phyloP scores from a whole-genome alignment of 2,888 invertebrate genomes.

The Hyposoter didymator region DNA sequence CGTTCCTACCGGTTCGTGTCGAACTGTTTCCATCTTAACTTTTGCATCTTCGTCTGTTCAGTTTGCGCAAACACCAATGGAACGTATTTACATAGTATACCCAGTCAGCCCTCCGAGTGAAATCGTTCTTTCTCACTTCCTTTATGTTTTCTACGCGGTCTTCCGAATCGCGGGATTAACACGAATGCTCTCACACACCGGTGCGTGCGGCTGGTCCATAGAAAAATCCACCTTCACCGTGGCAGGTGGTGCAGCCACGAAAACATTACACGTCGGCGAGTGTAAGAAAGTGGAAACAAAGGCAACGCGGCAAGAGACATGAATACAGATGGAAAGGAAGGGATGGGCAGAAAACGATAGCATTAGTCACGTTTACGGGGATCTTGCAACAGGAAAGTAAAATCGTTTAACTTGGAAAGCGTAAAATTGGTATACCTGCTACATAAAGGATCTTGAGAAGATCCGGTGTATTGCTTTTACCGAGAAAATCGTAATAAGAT shows the following conservation, averaged over 20 bases:
- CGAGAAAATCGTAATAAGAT: constrained; percentile 63
- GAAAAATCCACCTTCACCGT: constrained; percentile 44
- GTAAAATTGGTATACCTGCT: constrained; percentile 57
- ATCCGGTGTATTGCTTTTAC: constrained; percentile 47
- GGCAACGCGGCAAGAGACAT: not conserved
- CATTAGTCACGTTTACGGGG: constrained; percentile 73
- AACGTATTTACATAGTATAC: constrained; percentile 59
- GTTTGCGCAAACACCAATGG: constrained; percentile 43
- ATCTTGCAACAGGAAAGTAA: constrained; percentile 54
- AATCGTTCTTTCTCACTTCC: constrained; percentile 40
- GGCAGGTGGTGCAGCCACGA: constrained; percentile 40
- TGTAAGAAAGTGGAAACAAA: constrained; percentile 16
- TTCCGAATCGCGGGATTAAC: constrained; percentile 35
- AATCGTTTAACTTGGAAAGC: constrained; percentile 61
- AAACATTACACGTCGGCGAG: constrained; percentile 65
- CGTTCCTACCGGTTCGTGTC: not conserved
- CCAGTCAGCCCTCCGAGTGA: constrained; percentile 35
- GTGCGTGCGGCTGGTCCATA: constrained; percentile 40
- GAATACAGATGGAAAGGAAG: not conserved
- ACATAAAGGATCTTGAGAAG: constrained; percentile 16
- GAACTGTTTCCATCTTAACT: not conserved
- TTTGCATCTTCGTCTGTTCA: constrained; percentile 45
- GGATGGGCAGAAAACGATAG: constrained; percentile 51
- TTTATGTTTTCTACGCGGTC: constrained; percentile 58
- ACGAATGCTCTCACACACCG: constrained; percentile 32